Base-by-base conservation (phyloP, 2,888 invertebrate species). In the Limnephilus auricula region DNA sequence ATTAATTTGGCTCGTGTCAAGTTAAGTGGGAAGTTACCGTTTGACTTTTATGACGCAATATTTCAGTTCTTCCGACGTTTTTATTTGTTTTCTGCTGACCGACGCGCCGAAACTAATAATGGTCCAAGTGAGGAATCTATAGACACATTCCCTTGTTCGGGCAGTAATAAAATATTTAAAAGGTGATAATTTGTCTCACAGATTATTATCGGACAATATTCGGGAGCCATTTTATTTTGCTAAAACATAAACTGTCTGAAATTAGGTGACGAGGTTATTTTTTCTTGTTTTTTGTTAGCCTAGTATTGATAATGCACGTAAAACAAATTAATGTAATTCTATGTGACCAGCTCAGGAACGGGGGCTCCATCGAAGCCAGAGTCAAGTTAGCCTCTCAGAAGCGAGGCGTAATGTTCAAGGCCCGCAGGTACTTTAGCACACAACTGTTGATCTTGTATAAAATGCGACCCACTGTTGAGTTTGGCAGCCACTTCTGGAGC, bases 1-100 rank as follows among this genome's bases (percentile, higher is more conserved):
- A 32, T 82, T 82, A 2, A 5, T 82, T 82, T 82, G 79, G 45
- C 85, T 85, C 85, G 85, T 85, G 85, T 85, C 85, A 45, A 25
- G 30, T 30, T 85, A 85, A 85, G 45, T 85, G 85, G 37, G 85
- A 85, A 85, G n/a, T 45, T 30, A n/a, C 40, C 40, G 30, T n/a
- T 40, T 85, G 40, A 34, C 13, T 37, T 85, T 85, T 85, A 85
- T 85, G 85, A 45, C 40, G 37, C 45, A 13, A 45, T 85, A 85
- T 85, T 85, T 85, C 85, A 85, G 85, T 2, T n/a, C 15, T 84
- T 40, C 34, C 15, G 85, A 85, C 85, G 30, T n/a, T 85, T 85
- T 40, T 85, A 85, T 85, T 34, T 6, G 15, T 82, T 37, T 82
- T 34, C 32, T 32, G 34, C 15, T 25, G 18, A 32, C 34, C 32